A percentile compares a stretch with the other conserved stretches of the same genome.
Conservation (phyloP, 2,797 vertebrate genomes). For the Notamacropus eugenii region DNA sequence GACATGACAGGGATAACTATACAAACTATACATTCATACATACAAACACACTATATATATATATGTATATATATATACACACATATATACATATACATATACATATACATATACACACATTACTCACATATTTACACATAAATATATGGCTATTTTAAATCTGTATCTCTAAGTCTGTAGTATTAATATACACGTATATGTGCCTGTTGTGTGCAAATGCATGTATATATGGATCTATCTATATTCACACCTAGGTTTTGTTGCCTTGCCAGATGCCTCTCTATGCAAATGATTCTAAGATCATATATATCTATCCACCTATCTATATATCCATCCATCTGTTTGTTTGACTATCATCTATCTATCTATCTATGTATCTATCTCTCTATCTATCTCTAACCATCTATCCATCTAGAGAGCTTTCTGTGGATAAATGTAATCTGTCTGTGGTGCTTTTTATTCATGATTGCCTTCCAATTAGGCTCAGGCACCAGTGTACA, state of each 20-base stretch:
- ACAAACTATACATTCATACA: neutral
- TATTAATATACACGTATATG: neutral
- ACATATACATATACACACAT: neutral
- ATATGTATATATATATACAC: neutral
- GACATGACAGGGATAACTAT: neutral
- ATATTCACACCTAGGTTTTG: neutral
- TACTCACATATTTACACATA: neutral
- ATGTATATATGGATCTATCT: neutral
- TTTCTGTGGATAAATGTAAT: neutral
- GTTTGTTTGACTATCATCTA: too few relatives aligned
- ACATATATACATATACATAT: neutral
- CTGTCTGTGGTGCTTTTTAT: neutral
- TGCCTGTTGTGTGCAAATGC: neutral
- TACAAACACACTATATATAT: fast-evolving
- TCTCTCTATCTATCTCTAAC: too few relatives aligned
- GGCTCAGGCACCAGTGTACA: neutral
- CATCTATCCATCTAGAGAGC: neutral
- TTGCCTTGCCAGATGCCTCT: neutral
- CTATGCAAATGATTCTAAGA: neutral
- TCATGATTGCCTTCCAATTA: neutral
- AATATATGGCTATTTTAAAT: neutral
- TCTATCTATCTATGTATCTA: too few relatives aligned
- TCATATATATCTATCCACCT: neutral
- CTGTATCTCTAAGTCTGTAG: neutral
- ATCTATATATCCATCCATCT: neutral